Base-by-base conservation (phyloP, 2,113 vertebrate genomes). In the Beaufortia kweichowensis region DNA sequence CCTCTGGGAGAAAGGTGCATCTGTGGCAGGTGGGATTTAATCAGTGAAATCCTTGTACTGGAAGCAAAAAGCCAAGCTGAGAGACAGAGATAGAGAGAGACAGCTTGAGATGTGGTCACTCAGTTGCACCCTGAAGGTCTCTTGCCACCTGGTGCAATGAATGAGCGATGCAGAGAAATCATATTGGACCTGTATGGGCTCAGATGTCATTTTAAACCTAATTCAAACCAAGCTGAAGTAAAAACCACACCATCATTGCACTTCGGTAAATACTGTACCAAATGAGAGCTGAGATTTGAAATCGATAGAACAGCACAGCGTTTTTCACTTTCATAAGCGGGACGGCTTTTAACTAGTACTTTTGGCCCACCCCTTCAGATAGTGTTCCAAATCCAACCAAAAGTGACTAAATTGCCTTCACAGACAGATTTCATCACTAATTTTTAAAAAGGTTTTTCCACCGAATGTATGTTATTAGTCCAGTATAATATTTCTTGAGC, bases 401-500 rank as follows among this genome's bases (percentile, higher is more conserved):
- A 17, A 72, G 75, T 69, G 77, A 73, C 71, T 55, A 60, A 76
- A 59, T 26, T 60, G 53, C 55, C 64, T 73, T 67, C 17, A 26
- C 39, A 79, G 53, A 75, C 35, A 71, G 50, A 74, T 67, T 57
- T 83, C 76, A 79, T 46, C 23, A 15, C 14, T 41, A 35, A 55
- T 41, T 61, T 64, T 29, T 31, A n/a, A 77, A 71, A 62, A 65
- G 50, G 43, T 29, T 50, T 57, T 66, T 60, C 63, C 39, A 75
- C 6, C 10, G 53, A 26, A 53, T 35, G 26, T 53, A 65, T 39
- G 62, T 53, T 73, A 43, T 74, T 78, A 77, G 61, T 46, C 26
- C 55, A 33, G 67, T 75, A 28, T 67, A 64, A 39, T 75, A 69
- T 64, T 81, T 78, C 57, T 76, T 63, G 53, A 81, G 53, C 74